Evolutionary conservation across 2,797 vertebrate species (phyloP), one percentile per base, ranked within the genome.

Genomic region (Neoniphon sammara): DNA sequence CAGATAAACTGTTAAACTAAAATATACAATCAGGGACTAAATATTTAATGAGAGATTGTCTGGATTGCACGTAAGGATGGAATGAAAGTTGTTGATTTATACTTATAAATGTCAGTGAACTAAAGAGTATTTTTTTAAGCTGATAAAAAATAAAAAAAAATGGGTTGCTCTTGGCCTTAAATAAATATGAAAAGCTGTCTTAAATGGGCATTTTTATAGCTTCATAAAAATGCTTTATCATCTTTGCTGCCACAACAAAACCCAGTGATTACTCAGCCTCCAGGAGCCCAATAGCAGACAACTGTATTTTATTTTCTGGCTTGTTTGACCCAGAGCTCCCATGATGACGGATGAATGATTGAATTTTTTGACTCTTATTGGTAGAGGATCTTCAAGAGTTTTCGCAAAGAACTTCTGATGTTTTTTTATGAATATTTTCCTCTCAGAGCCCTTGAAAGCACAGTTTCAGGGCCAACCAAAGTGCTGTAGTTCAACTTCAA

Each of bases 221-320:
- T n/a, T 61, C 56, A 77, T 90, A 84, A 88, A 90, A 85, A 75
- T 88, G 61, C 61, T 89, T 90, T 88, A 90, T 91, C 84, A 70
- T 90, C 55, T 87, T 73, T 77, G 72, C 76, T 83, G 78, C 80
- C 78, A 86, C 66, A 88, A 88, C 86, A 90, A 81, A 89, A 88
- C 82, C 66, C 58, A 68, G 70, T 85, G 83, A 91, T 91, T 77
- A 86, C 88, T 90, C 86, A 85, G 84, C 77, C 82, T 87, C 71
- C 20, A 70, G 74, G 76, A 89, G 81, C 70, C 63, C 66, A 80
- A 83, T 88, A 84, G 73, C 75, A 82, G 55, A 79, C 78, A 69
- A 79, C 70, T 80, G 65, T 80, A 60, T 80, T 87, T 85, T 78
- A 73, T 85, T 81, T 83, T 80, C 50, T 27, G 42, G 67, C 77